These are phyloP conservation scores for Nomada ferruginata DNA, from an alignment of 2,888 invertebrate species.

Conservation along the genomic window DNA sequence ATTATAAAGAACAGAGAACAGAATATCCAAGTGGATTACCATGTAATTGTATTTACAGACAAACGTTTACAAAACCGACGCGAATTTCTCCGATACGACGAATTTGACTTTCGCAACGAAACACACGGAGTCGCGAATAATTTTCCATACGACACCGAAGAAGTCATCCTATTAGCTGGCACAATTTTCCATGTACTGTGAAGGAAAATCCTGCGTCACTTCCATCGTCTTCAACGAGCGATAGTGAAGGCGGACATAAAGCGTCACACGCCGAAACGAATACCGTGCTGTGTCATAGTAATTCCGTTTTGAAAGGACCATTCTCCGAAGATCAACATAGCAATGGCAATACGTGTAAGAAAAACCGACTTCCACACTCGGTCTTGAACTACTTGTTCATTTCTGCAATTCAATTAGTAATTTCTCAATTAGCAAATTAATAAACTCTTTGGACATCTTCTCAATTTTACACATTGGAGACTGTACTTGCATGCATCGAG, in stretches of 20 bases:
- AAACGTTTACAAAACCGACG: background rate
- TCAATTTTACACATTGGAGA: no score
- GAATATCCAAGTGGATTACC: background rate
- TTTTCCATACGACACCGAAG: slow-evolving; percentile 21
- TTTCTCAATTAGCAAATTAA: no score
- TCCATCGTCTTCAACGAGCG: background rate
- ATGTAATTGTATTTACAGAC: background rate
- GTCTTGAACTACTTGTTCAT: background rate
- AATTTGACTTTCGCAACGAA: slow-evolving; percentile 1
- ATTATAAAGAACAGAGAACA: background rate
- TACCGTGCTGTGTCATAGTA: background rate
- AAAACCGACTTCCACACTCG: background rate
- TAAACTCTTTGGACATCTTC: no score
- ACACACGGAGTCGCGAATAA: background rate
- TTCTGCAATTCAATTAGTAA: no score
- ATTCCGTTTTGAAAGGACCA: background rate
- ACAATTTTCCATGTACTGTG: slow-evolving; percentile 17
- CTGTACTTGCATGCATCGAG: no score
- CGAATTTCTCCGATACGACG: slow-evolving; percentile 2
- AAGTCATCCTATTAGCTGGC: slow-evolving; percentile 24
- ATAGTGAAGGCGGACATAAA: background rate
- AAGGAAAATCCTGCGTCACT: slow-evolving; percentile 7
- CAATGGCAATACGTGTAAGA: background rate
- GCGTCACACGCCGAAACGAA: background rate
- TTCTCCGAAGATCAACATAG: background rate